A percentile compares a stretch with the other conserved stretches of the same genome.
Evolutionary conservation across 2,797 vertebrate species (phyloP).

Genomic region (Crotalus adamanteus): DNA sequence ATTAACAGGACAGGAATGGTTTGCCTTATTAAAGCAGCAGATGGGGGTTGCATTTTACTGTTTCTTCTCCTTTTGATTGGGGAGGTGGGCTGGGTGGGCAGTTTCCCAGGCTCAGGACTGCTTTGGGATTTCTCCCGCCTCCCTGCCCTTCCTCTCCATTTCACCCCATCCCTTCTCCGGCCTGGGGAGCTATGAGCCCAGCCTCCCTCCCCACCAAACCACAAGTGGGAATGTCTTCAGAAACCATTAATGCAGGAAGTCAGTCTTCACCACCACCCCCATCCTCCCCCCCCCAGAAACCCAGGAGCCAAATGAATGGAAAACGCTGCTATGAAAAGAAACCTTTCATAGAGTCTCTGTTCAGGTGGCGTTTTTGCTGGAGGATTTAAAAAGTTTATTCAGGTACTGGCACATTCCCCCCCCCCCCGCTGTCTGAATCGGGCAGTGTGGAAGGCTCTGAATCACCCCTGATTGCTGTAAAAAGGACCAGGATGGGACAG

Average conservation of each 20-base stretch:
- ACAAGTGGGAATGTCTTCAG: slow-evolving; percentile 66
- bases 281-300: slow-evolving; percentile 60
- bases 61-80: slow-evolving; percentile 24
- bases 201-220: slow-evolving; percentile 56
- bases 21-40: neutral
- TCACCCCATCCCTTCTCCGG: slow-evolving; percentile 43
- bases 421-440: slow-evolving; percentile 60
- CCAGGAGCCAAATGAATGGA: slow-evolving; percentile 54
- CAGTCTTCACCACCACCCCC: slow-evolving; percentile 8
- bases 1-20: neutral
- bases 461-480: slow-evolving; percentile 69
- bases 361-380: slow-evolving; percentile 76
- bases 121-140: neutral
- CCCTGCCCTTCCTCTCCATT: neutral
- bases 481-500: slow-evolving; percentile 61
- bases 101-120: neutral
- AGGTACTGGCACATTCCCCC: slow-evolving; percentile 73
- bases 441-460: slow-evolving; percentile 72
- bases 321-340: slow-evolving; percentile 72
- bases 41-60: neutral
- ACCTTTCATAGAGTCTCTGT: slow-evolving; percentile 69
- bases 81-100: neutral
- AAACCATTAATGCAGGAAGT: slow-evolving; percentile 75
- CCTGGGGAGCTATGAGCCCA: slow-evolving; percentile 43
- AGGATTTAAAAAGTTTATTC: slow-evolving; percentile 78